phyloP scores from a whole-genome alignment of 2,797 vertebrate species.

The Onychomys leucogaster region DNA sequence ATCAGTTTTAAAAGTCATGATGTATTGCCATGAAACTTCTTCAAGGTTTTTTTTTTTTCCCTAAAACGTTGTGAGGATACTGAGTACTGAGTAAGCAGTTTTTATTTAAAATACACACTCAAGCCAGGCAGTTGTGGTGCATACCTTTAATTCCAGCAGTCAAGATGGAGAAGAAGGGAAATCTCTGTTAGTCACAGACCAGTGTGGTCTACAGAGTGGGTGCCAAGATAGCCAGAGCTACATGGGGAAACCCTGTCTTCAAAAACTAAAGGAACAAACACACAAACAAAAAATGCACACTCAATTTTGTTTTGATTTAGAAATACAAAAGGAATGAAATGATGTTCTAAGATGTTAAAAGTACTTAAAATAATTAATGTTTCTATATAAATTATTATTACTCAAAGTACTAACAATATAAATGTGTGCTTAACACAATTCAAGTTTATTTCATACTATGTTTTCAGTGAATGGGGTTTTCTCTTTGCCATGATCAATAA shows the following conservation, averaged over 20 bases:
- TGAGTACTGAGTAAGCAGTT: neutral
- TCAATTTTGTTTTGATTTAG: constrained; percentile 16
- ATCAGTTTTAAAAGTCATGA: neutral
- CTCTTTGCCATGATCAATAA: neutral
- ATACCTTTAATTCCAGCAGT: neutral
- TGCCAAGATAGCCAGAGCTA: neutral
- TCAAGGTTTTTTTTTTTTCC: neutral
- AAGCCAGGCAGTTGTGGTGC: neutral
- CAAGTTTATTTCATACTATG: constrained; percentile 42
- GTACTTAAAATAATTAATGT: neutral
- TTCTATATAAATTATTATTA: constrained; percentile 1
- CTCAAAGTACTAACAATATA: constrained; percentile 4
- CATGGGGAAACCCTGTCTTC: neutral
- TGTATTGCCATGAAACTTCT: neutral
- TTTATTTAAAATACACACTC: neutral
- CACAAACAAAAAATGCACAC: too few species aligned
- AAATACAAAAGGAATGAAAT: neutral
- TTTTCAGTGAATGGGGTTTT: neutral
- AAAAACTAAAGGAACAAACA: neutral
- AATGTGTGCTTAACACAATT: neutral
- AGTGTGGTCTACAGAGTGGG: neutral
- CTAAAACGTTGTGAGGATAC: neutral
- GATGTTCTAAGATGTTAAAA: neutral
- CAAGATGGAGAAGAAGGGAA: neutral
- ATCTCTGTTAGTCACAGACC: neutral